Percentiles rank a stretch among this genome's conserved stretches.
These are phyloP conservation scores for Nipponia nippon DNA, from an alignment of 2,113 vertebrate species.

Conservation along the genomic window DNA sequence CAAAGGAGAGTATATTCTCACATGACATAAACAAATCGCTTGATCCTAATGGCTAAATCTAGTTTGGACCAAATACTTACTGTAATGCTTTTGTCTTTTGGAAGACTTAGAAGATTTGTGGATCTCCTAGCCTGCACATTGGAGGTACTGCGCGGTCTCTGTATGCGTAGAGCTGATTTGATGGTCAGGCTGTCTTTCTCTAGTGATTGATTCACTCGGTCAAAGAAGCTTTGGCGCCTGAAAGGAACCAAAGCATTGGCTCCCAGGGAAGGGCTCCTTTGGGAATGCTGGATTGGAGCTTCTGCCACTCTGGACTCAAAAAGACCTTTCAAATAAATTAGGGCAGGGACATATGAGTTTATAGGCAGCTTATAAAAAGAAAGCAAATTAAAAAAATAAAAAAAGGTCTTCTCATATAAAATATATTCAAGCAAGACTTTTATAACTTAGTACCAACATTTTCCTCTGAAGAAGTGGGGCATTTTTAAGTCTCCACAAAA, in stretches of 20 bases:
- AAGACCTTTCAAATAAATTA: slow-evolving; percentile 12
- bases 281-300: background rate
- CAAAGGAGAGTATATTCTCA: background rate
- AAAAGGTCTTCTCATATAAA: background rate
- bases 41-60: background rate
- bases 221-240: slow-evolving; percentile 1
- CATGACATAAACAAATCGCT: background rate
- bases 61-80: background rate
- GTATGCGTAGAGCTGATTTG: background rate
- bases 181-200: slow-evolving; percentile 51
- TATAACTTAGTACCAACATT: background rate
- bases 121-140: background rate
- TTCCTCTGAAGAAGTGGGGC: background rate
- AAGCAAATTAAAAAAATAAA: background rate
- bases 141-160: background rate
- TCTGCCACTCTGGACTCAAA: background rate
- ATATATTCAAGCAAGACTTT: background rate
- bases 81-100: background rate
- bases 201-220: slow-evolving; percentile 16
- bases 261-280: background rate
- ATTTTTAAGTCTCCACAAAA: background rate
- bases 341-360: background rate
- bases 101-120: background rate
- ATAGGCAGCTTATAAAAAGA: background rate
- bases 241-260: background rate